Evolutionary conservation across 2,888 invertebrate species (phyloP).

Genomic region (Diadegma fenestrale): DNA sequence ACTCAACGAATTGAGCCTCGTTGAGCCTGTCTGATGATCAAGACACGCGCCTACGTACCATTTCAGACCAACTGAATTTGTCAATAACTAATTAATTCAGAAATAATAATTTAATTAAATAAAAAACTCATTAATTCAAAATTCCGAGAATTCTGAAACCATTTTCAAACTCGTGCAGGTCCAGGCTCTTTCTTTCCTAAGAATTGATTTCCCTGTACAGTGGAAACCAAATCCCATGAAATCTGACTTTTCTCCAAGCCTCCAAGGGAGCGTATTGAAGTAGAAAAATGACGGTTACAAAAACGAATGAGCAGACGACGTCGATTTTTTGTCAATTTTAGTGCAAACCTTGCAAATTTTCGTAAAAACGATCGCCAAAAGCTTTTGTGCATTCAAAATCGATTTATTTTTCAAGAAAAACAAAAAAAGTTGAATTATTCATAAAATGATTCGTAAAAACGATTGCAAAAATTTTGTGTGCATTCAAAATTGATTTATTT

Average conservation of each 20-base stretch:
- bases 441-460: not conserved
- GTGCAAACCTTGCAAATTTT: not conserved
- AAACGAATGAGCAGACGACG: not conserved
- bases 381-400: too few species aligned
- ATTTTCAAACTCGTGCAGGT: not conserved
- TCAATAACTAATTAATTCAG: not conserved
- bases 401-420: not conserved
- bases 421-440: too few species aligned
- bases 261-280: too few species aligned
- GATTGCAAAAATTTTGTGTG: not conserved
- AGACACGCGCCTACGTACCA: slow-evolving; percentile 43
- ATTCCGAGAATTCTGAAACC: not conserved
- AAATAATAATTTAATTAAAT: too few species aligned
- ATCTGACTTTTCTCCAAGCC: not conserved
- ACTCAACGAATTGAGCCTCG: slow-evolving; percentile 61
- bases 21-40: slow-evolving; percentile 41
- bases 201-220: not conserved
- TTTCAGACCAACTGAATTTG: slow-evolving; percentile 32
- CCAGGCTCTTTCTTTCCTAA: not conserved
- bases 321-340: not conserved
- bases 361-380: not conserved
- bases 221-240: not conserved
- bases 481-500: not conserved
- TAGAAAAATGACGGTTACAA: not conserved
- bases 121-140: not conserved